Base-by-base conservation (phyloP, 2,888 invertebrate genomes). In the Carterocephalus palaemon region DNA sequence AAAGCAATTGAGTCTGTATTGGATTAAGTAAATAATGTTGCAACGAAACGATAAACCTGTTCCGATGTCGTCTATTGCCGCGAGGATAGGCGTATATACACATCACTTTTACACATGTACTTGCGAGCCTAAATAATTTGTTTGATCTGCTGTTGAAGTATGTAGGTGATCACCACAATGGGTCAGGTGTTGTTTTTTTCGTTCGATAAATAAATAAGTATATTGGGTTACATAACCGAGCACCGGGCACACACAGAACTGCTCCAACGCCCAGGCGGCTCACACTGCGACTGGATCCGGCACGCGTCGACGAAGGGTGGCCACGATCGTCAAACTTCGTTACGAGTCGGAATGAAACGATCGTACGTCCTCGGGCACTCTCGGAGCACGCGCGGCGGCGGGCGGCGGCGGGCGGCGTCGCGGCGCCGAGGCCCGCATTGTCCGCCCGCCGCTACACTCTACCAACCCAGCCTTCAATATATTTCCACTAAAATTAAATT, bases 301-400 rank as follows among this genome's bases (percentile, higher is more conserved):
- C 81, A 75, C 80, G 82, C 81, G 78, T 76, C 81, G 75, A 67
- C 77, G 75, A 72, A 74, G 82, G 84, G 78, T 70, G 80, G 77
- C 71, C 62, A 78, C 72, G 75, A 75, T 82, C 81, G 83, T 75
- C 80, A 70, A 80, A 81, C 82, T 82, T 83, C 85, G 85, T 79
- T 82, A 79, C 68, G 75, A 70, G 67, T 79, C 84, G 83, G 76
- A 72, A 69, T 67, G 70, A 70, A 82, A 82, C 84, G 83, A 81
- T 83, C 84, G 83, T 74, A 59, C 64, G 67, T 75, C 75, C 77
- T 85, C 85, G 85, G 82, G 72, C 75, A 72, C 56, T 67, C 55
- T 83, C 83, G 82, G 82, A 75, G 78, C 81, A 73, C 74, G 77
- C 83, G 83, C 83, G 84, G 80, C 75, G 78, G 80, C 76, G 80